These are phyloP conservation scores for Myathropa florea DNA, from an alignment of 2,888 invertebrate genomes.

Conservation along the genomic window DNA sequence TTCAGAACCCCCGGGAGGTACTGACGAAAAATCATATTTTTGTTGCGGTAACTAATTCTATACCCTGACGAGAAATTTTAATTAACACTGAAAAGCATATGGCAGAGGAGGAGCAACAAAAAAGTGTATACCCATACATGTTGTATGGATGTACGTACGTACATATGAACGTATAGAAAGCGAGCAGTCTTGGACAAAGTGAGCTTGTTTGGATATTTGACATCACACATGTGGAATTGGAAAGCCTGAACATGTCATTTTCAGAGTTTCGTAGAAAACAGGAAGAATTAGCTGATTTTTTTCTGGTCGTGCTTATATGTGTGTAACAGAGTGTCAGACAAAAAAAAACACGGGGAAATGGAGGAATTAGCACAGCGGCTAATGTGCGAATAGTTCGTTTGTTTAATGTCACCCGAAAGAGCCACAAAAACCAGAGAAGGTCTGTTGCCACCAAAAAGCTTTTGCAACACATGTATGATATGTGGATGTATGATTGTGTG, in stretches of 20 bases:
- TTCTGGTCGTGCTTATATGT: background rate
- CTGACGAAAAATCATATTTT: constrained; percentile 69
- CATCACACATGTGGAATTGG: constrained; percentile 67
- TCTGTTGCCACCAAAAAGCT: constrained; percentile 54
- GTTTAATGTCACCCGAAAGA: constrained; percentile 68
- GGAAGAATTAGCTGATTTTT: constrained; percentile 55
- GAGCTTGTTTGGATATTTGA: constrained; percentile 51
- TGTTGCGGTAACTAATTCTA: constrained; percentile 68
- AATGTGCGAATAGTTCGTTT: constrained; percentile 69
- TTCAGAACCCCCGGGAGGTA: constrained; percentile 19
- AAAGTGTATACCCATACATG: constrained; percentile 15
- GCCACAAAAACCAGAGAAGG: constrained; percentile 65
- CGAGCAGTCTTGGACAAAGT: constrained; percentile 5
- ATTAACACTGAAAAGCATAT: constrained; percentile 67
- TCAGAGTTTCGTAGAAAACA: constrained; percentile 58
- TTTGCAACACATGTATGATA: constrained; percentile 46
- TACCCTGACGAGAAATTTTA: constrained; percentile 64
- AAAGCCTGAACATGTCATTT: constrained; percentile 63
- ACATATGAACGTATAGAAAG: background rate
- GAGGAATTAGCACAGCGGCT: constrained; percentile 31
- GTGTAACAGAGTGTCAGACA: background rate
- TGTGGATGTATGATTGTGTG: background rate
- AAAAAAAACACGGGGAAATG: constrained; percentile 2
- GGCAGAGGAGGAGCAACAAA: constrained; percentile 20
- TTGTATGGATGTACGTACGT: background rate